Percentiles rank a stretch among this genome's conserved stretches.
These are phyloP conservation scores for Otolemur crassicaudatus DNA, from an alignment of 2,797 vertebrate genomes.

Conservation along the genomic window DNA sequence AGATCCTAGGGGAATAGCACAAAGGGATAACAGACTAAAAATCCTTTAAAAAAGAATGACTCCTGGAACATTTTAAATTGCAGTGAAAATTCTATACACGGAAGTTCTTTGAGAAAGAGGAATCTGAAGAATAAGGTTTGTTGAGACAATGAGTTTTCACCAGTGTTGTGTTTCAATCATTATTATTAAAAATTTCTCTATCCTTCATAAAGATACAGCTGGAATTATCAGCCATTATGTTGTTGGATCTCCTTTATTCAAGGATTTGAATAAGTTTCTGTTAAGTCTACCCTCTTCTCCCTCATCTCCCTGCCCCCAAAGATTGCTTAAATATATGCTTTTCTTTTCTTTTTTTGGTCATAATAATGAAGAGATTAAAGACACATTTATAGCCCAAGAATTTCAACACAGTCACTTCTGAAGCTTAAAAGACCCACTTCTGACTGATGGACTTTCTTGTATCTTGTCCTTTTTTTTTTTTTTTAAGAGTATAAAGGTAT, in stretches of 20 bases:
- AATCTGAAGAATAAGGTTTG: background rate
- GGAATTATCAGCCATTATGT: background rate
- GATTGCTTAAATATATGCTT: background rate
- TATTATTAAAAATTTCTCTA: conserved; percentile 20
- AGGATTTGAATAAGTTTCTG: background rate
- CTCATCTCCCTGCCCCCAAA: accelerated
- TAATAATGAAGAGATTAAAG: background rate
- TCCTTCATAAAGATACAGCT: conserved; percentile 2
- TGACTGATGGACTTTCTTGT: background rate
- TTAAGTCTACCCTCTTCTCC: background rate
- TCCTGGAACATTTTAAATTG: background rate
- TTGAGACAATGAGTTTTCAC: background rate
- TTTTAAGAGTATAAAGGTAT: too few relatives aligned
- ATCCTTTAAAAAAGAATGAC: conserved; percentile 9
- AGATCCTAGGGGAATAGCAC: background rate
- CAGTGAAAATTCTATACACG: background rate
- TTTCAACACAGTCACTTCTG: conserved; percentile 26
- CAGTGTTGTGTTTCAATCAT: background rate
- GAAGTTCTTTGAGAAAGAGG: background rate
- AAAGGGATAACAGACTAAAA: background rate
- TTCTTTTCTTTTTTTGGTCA: background rate
- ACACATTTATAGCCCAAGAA: background rate
- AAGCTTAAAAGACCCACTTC: background rate
- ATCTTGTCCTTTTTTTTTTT: background rate
- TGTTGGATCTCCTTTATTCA: background rate